These are phyloP conservation scores for Drosophila serrata DNA, from an alignment of 1,140 invertebrate species.

Conservation along the genomic window DNA sequence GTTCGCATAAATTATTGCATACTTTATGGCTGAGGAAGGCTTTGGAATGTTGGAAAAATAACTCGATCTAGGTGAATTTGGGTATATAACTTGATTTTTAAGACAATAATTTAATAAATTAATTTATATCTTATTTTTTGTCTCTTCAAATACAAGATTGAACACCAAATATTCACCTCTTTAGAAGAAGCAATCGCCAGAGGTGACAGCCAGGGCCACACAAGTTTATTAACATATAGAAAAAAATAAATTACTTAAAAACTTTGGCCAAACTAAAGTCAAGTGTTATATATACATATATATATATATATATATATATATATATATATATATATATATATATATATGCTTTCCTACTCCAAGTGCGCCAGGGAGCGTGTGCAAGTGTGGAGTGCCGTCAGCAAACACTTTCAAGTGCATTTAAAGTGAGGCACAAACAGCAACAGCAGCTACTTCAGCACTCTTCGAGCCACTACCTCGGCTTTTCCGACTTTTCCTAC, in stretches of 20 bases:
- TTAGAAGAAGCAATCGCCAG: not conserved
- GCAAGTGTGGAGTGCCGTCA: slow-evolving; percentile 62
- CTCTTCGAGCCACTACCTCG: slow-evolving; percentile 23
- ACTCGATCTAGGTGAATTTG: not conserved
- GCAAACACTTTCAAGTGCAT: slow-evolving; percentile 80
- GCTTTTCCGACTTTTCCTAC: slow-evolving; percentile 19
- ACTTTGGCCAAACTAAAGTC: slow-evolving; percentile 49
- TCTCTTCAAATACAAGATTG: not conserved
- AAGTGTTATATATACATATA: slow-evolving; percentile 27
- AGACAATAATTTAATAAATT: not conserved
- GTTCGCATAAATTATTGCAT: not conserved
- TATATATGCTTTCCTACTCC: not conserved
- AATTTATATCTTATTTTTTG: not conserved
- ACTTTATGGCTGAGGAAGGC: no score
- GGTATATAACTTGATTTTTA: not conserved
- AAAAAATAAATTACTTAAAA: slow-evolving; percentile 28
- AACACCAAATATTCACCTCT: not conserved
- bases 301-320: no score
- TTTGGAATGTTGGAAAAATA: not conserved
- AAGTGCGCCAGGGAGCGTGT: slow-evolving; percentile 26
- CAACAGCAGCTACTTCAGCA: slow-evolving; percentile 69
- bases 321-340: no score
- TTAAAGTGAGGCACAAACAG: slow-evolving; percentile 79
- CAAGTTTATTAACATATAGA: slow-evolving; percentile 1
- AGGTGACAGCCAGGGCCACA: not conserved